A percentile compares a stretch with the other conserved stretches of the same genome.
These are phyloP conservation scores for Cygnus atratus DNA, from an alignment of 2,113 vertebrate genomes.

Conservation along the genomic window DNA sequence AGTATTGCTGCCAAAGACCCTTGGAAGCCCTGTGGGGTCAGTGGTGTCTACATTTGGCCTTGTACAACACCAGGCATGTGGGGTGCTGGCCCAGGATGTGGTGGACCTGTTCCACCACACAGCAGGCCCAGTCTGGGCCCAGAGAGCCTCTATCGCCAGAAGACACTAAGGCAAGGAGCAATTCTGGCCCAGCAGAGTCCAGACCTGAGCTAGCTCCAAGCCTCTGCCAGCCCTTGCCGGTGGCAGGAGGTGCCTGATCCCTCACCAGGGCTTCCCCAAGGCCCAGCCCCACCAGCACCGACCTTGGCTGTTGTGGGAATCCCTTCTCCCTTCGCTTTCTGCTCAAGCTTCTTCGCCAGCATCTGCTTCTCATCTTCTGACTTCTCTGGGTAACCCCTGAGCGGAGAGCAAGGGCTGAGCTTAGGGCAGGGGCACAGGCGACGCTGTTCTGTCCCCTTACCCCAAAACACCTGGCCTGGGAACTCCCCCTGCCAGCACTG, in stretches of 20 bases:
- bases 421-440: neutral
- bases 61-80: neutral
- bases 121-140: neutral
- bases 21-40: neutral
- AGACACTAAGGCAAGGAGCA: rapidly evolving
- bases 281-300: neutral
- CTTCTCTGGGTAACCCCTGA: constrained; percentile 87
- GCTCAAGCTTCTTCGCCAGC: constrained; percentile 90
- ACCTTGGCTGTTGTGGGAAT: constrained; percentile 97
- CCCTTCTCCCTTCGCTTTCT: constrained; percentile 89
- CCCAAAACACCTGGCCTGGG: rapidly evolving
- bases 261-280: neutral
- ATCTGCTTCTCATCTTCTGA: constrained; percentile 89
- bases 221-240: neutral
- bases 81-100: neutral
- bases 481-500: rapidly evolving
- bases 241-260: neutral
- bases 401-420: neutral
- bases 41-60: neutral
- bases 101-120: neutral
- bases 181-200: neutral
- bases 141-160: neutral
- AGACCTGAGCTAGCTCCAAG: neutral
- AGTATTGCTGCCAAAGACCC: neutral
- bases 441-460: neutral